Base-by-base conservation (phyloP, 2,113 vertebrate species). In the Sinocyclocheilus rhinocerous region DNA sequence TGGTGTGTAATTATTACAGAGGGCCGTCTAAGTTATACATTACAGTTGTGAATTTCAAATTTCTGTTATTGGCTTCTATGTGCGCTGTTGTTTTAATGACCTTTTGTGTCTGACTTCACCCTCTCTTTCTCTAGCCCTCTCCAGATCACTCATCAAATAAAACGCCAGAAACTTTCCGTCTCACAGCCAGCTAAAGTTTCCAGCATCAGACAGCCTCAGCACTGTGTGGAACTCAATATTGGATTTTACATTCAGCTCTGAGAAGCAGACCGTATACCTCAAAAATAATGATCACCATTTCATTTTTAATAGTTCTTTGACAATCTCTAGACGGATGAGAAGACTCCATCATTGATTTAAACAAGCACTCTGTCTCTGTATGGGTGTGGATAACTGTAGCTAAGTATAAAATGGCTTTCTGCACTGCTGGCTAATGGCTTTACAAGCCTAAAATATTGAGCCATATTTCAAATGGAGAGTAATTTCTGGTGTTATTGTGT, bases 291-390 rank as follows among this genome's bases (percentile, higher is more conserved):
- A 55, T 83, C 45, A 36, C 48, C 18, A 52, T 83, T 83, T 70
- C 24, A 83, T 52, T 83, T 70, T 50, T 55, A 82, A 83, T 83
- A 70, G 81, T 55, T 83, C 57, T 82, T 82, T 24, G 42, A 82
- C 59, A 67, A 12, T 67, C 1, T 63, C 57, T 45, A 65, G 78
- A 81, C 4, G 6, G 63, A 9, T 36, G 81, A 83, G 63, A 83
- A 67, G 65, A 65, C 76, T 48, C 42, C 72, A 24, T 81, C 81
- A 83, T 83, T 52, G 63, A 83, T 83, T 82, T 70, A 52, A 52
- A 83, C 63, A 52, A 55, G 61, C 42, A 33, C 59, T 69, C 24
- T 26, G 45, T 69, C 76, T 85, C 39, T 69, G 24, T 36, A 69
- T 52, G 81, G 81, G 63, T 70, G 42, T 52, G 26, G 45, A 55